A percentile compares a stretch with the other conserved stretches of the same genome.
These are phyloP conservation scores for Sussaba pulchella DNA, from an alignment of 2,888 invertebrate genomes.

Conservation along the genomic window DNA sequence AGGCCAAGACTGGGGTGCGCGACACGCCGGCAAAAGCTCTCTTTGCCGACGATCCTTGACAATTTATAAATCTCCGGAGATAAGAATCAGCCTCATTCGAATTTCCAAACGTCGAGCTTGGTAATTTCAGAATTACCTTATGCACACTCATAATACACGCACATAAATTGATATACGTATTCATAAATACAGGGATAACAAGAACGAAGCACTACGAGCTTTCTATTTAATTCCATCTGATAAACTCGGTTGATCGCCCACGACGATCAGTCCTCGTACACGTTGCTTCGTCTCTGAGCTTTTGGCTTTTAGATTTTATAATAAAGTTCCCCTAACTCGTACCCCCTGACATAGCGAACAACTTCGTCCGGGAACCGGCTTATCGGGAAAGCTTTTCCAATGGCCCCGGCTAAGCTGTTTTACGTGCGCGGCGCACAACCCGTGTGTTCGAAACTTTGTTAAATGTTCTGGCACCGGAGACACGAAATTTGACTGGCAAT, in stretches of 20 bases:
- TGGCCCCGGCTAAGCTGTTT: constrained; percentile 12
- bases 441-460: constrained; percentile 22
- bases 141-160: not conserved
- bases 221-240: constrained; percentile 18
- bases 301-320: constrained; percentile 10
- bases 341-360: not conserved
- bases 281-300: not conserved
- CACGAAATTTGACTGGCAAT: constrained; percentile 22
- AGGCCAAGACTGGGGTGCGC: constrained; percentile 10
- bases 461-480: constrained; percentile 15
- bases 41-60: constrained; percentile 6
- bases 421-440: not conserved
- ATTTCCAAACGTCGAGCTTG: not conserved
- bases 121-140: constrained; percentile 18
- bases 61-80: constrained; percentile 26
- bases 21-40: constrained; percentile 4
- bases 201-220: not conserved
- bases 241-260: constrained; percentile 16
- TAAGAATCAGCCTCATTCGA: not conserved
- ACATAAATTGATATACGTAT: not conserved
- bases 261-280: not conserved
- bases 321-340: not conserved
- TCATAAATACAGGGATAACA: not conserved
- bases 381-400: constrained; percentile 10
- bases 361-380: not conserved